Conservation (phyloP, 2,113 vertebrate species). For the Terrapene triunguis region DNA sequence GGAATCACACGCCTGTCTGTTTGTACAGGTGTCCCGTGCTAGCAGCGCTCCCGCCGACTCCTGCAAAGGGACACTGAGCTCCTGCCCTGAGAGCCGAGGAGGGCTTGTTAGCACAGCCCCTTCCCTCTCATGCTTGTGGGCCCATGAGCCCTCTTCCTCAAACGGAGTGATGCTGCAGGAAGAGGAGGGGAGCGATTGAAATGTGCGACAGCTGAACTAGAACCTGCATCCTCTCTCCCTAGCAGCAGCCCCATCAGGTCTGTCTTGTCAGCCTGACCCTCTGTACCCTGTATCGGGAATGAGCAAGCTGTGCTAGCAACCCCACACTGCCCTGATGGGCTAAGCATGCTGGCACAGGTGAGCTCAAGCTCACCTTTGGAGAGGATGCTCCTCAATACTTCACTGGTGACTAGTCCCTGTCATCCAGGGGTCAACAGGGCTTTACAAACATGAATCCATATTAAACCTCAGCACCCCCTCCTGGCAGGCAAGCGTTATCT, state of each 20-base stretch:
- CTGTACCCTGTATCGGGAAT: background rate
- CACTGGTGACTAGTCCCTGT: background rate
- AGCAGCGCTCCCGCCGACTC: background rate
- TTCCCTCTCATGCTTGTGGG: no score
- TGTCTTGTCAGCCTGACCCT: accelerated
- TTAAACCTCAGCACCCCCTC: background rate
- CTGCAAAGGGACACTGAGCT: background rate
- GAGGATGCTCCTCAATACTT: background rate
- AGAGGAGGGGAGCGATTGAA: background rate
- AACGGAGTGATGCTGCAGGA: accelerated
- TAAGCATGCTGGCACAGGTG: accelerated
- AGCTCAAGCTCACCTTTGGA: background rate
- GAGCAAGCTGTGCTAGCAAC: background rate
- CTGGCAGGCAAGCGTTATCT: background rate
- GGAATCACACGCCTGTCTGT: no score
- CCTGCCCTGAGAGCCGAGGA: background rate
- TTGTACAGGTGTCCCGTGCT: background rate
- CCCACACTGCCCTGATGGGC: background rate
- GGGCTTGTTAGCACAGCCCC: background rate
- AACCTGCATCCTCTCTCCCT: background rate
- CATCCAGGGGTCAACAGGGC: background rate
- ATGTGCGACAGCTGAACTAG: background rate
- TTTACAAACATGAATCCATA: background rate
- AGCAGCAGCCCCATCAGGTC: background rate
- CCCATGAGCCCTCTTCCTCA: accelerated